Conservation (phyloP, 2,888 invertebrate species). For the Apamea sordens region DNA sequence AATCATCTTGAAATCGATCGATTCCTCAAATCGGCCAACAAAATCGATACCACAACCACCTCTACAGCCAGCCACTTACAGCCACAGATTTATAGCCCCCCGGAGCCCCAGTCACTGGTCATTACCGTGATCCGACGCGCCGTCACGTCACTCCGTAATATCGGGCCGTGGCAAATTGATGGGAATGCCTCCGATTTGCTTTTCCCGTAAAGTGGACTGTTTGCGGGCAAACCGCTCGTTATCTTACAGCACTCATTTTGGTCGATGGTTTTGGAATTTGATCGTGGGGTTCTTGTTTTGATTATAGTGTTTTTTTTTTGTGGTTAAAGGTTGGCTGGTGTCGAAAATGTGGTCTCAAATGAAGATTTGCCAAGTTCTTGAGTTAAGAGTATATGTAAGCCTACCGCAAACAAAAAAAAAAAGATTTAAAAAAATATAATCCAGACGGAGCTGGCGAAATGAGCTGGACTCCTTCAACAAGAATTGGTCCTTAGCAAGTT, state of each 20-base stretch:
- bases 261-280: slow-evolving; percentile 60
- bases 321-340: neutral
- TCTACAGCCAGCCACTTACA: slow-evolving; percentile 67
- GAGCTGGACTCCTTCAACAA: too few species aligned
- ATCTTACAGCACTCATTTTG: slow-evolving; percentile 60
- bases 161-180: slow-evolving; percentile 66
- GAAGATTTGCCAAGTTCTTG: neutral
- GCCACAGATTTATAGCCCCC: slow-evolving; percentile 74
- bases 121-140: slow-evolving; percentile 75
- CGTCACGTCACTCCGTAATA: slow-evolving; percentile 74
- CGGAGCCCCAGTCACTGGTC: slow-evolving; percentile 66
- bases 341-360: neutral
- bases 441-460: too few species aligned
- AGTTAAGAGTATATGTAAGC: neutral
- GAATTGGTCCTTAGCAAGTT: too few species aligned
- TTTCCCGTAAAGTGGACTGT: slow-evolving; percentile 68
- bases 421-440: too few species aligned
- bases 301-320: slow-evolving; percentile 34
- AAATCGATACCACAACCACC: slow-evolving; percentile 45
- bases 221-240: slow-evolving; percentile 66
- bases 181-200: slow-evolving; percentile 68
- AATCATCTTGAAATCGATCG: slow-evolving; percentile 10
- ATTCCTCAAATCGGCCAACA: slow-evolving; percentile 1
- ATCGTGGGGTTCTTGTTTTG: slow-evolving; percentile 26
- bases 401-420: too few species aligned